These are phyloP conservation scores for Linnaemya vulpina DNA, from an alignment of 2,888 invertebrate species.

Conservation along the genomic window DNA sequence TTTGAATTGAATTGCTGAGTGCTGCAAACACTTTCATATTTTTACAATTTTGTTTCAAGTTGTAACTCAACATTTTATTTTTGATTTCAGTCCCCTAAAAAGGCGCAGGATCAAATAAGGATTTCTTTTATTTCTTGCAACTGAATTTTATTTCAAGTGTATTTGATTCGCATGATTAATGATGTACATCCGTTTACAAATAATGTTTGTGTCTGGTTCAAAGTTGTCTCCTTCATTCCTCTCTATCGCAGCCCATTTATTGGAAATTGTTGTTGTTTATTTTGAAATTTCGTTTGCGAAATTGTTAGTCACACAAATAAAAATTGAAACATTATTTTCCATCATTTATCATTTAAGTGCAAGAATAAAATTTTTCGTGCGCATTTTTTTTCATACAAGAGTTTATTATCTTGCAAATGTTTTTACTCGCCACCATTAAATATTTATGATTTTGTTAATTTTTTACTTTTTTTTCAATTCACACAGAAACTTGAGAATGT, in stretches of 20 bases:
- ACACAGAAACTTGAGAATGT: slow-evolving; percentile 2
- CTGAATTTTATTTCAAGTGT: slow-evolving; percentile 36
- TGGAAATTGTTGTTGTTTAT: slow-evolving; percentile 46
- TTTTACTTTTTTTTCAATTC: slow-evolving; percentile 8
- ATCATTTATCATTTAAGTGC: slow-evolving; percentile 65
- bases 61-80: too few relatives aligned
- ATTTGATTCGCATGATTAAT: slow-evolving; percentile 56
- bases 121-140: too few relatives aligned
- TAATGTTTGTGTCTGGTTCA: slow-evolving; percentile 43
- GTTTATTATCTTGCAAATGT: slow-evolving; percentile 12
- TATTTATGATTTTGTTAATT: slow-evolving; percentile 29
- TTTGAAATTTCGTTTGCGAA: slow-evolving; percentile 31
- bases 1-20: too few relatives aligned
- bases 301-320: slow-evolving; percentile 58
- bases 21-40: too few relatives aligned
- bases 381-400: slow-evolving; percentile 43
- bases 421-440: slow-evolving; percentile 13
- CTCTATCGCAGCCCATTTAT: slow-evolving; percentile 55
- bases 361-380: slow-evolving; percentile 11
- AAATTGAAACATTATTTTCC: slow-evolving; percentile 71
- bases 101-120: too few relatives aligned
- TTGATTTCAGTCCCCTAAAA: too few relatives aligned
- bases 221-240: slow-evolving; percentile 8
- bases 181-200: slow-evolving; percentile 66
- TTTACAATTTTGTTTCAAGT: too few relatives aligned